phyloP scores from a whole-genome alignment of 2,113 vertebrate genomes.

The Probosciger aterrimus region DNA sequence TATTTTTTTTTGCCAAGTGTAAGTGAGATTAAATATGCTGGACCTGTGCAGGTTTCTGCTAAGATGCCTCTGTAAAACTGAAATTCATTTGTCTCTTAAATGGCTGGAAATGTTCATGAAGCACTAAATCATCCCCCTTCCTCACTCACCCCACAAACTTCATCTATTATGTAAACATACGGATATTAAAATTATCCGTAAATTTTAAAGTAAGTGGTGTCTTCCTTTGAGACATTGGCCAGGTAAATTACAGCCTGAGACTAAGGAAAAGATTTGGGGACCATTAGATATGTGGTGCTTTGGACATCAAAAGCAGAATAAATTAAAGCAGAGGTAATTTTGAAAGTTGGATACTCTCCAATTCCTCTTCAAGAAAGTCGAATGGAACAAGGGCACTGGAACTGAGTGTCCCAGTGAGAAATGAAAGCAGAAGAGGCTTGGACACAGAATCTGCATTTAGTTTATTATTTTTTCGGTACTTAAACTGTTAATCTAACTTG shows the following conservation, averaged over 20 bases:
- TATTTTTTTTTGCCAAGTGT: background rate
- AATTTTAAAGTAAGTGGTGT: slow-evolving; percentile 10
- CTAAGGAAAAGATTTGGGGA: background rate
- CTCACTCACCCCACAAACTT: background rate
- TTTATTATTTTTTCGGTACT: slow-evolving; percentile 36
- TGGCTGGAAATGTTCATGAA: background rate
- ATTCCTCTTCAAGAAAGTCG: background rate
- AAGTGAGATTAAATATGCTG: background rate
- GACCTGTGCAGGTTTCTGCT: background rate
- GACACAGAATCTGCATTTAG: slow-evolving; percentile 1
- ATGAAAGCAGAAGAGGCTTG: slow-evolving; percentile 3
- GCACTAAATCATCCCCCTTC: background rate
- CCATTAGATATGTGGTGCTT: background rate
- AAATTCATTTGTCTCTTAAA: slow-evolving; percentile 14
- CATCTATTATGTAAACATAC: background rate
- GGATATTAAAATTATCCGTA: background rate
- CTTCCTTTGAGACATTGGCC: slow-evolving; percentile 45
- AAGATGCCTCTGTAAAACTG: background rate
- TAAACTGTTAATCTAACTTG: background rate
- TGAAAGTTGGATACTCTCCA: slow-evolving; percentile 32
- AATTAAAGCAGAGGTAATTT: slow-evolving; percentile 62
- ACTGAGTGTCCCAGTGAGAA: slow-evolving; percentile 9
- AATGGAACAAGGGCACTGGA: slow-evolving; percentile 47
- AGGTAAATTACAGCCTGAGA: slow-evolving; percentile 57
- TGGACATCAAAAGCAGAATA: slow-evolving; percentile 50